These are phyloP conservation scores for Acrobasis suavella DNA, from an alignment of 2,888 invertebrate genomes.

Conservation along the genomic window DNA sequence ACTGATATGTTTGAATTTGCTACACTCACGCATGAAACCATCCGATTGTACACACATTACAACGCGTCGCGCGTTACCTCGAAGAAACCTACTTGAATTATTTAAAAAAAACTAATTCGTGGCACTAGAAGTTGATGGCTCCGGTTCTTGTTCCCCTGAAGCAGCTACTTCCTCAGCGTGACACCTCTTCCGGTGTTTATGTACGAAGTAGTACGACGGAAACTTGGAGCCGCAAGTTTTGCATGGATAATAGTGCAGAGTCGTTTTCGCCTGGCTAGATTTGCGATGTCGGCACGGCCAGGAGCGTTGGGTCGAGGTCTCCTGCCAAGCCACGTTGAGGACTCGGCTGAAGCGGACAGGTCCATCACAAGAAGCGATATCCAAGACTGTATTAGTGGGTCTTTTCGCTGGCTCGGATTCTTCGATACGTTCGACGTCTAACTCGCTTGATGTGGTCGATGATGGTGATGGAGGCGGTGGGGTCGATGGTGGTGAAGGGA, in stretches of 20 bases:
- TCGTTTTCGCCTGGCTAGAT: slow-evolving; percentile 81
- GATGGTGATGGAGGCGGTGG: slow-evolving; percentile 67
- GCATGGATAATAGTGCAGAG: slow-evolving; percentile 95
- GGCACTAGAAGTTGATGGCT: slow-evolving; percentile 61
- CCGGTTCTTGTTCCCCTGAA: slow-evolving; percentile 40
- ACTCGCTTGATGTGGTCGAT: slow-evolving; percentile 69
- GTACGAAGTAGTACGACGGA: slow-evolving; percentile 96
- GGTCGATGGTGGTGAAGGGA: slow-evolving; percentile 58
- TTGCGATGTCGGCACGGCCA: slow-evolving; percentile 94
- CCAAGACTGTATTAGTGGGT: slow-evolving; percentile 83
- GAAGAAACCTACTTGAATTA: slow-evolving; percentile 5
- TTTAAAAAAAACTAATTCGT: slow-evolving; percentile 27
- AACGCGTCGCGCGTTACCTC: background rate
- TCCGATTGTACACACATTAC: background rate
- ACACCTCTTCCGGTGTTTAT: slow-evolving; percentile 93
- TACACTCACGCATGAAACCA: background rate
- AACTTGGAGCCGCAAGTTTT: slow-evolving; percentile 96
- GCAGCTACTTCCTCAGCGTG: slow-evolving; percentile 84
- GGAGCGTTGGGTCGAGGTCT: slow-evolving; percentile 82
- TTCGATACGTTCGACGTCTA: slow-evolving; percentile 71
- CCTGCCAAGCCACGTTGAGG: slow-evolving; percentile 89
- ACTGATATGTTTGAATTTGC: slow-evolving; percentile 50
- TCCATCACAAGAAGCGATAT: slow-evolving; percentile 96
- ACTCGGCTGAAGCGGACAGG: slow-evolving; percentile 93
- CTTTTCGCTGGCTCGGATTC: slow-evolving; percentile 51